Percentiles rank a stretch among this genome's conserved stretches.
Conservation (phyloP, 2,888 invertebrate species). For the Conomelus anceps region DNA sequence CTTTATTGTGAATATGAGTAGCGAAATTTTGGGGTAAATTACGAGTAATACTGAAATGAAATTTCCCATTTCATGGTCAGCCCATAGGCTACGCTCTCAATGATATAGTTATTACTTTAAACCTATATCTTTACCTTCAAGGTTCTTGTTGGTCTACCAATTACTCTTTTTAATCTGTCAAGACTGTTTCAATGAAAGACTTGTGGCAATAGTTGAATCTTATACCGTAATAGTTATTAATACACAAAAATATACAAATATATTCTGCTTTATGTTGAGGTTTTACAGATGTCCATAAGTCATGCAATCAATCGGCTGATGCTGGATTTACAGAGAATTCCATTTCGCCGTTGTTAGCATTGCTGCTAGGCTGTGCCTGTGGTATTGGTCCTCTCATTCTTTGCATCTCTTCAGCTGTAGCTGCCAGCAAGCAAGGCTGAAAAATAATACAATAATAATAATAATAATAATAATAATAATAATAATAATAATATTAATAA, state of each 20-base stretch:
- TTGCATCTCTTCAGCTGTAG: constrained; percentile 29
- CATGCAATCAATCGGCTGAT: constrained; percentile 3
- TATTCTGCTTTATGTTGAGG: neutral
- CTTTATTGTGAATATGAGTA: too few relatives aligned
- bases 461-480: neutral
- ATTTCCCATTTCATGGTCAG: too few relatives aligned
- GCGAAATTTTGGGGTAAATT: too few relatives aligned
- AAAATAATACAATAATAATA: constrained; percentile 6
- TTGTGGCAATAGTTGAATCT: neutral
- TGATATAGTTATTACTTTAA: too few relatives aligned
- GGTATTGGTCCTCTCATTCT: constrained; percentile 23
- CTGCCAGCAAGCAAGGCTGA: constrained; percentile 31
- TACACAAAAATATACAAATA: neutral
- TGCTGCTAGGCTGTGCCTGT: constrained; percentile 28
- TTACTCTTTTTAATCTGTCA: too few relatives aligned
- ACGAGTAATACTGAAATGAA: too few relatives aligned
- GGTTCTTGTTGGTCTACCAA: neutral
- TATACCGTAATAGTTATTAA: neutral
- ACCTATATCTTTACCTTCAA: neutral
- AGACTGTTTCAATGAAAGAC: neutral
- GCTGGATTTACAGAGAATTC: constrained; percentile 29
- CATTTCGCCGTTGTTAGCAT: constrained; percentile 9
- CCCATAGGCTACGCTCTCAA: too few relatives aligned
- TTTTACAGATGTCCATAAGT: neutral
- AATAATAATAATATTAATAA: neutral